These are phyloP conservation scores for Dasypolia templi DNA, from an alignment of 2,888 invertebrate species.

Conservation along the genomic window DNA sequence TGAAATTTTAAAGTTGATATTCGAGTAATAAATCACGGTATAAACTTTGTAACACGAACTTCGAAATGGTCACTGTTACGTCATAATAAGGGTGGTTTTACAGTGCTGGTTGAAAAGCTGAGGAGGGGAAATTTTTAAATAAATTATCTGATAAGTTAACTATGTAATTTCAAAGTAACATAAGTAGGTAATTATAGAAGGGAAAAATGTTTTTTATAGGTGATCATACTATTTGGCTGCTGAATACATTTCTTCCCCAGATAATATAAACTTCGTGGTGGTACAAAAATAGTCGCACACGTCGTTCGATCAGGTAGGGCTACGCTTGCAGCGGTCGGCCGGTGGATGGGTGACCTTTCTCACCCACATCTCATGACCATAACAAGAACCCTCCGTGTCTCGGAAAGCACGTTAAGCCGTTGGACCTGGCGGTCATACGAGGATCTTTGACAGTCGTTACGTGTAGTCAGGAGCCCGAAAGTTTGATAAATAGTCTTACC, in stretches of 20 bases:
- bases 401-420: no score
- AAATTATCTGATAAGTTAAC: neutral
- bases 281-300: no score
- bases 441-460: no score
- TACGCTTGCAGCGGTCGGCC: no score
- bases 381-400: no score
- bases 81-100: slow-evolving; percentile 28
- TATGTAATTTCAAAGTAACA: neutral
- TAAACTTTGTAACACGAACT: slow-evolving; percentile 55
- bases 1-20: slow-evolving; percentile 41
- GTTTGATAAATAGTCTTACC: no score
- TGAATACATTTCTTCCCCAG: neutral
- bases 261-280: neutral
- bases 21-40: slow-evolving; percentile 57
- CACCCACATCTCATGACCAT: no score
- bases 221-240: neutral
- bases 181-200: neutral
- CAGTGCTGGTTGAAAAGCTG: neutral
- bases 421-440: no score
- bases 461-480: no score
- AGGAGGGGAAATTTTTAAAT: neutral
- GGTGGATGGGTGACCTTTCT: no score
- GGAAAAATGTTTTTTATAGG: neutral
- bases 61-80: slow-evolving; percentile 42
- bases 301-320: no score